Conservation (phyloP, 2,797 vertebrate species). For the Chaenodraco wilsoni region DNA sequence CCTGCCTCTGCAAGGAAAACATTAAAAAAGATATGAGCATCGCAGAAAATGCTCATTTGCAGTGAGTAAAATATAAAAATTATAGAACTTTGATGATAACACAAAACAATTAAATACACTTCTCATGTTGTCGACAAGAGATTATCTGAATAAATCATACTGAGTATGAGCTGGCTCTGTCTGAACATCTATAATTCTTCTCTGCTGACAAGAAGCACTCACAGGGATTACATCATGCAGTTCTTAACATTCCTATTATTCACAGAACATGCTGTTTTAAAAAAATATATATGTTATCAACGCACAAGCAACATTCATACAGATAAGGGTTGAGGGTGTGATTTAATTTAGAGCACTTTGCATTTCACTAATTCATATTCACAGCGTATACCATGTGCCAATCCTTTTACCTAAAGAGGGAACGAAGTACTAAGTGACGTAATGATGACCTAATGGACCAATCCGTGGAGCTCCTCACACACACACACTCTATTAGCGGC, state of each 20-base stretch:
- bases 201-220: constrained; percentile 32
- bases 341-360: constrained; percentile 24
- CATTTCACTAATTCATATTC: constrained; percentile 20
- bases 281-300: neutral
- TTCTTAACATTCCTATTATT: neutral
- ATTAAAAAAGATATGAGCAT: constrained; percentile 5
- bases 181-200: constrained; percentile 52
- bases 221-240: neutral
- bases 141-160: neutral
- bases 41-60: neutral
- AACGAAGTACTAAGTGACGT: constrained; percentile 8
- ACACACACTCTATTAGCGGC: too few species aligned
- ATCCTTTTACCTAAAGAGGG: constrained; percentile 41
- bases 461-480: too few species aligned
- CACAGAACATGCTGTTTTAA: neutral
- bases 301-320: constrained; percentile 1
- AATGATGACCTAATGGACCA: too few species aligned
- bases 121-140: neutral
- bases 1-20: constrained; percentile 85
- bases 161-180: constrained; percentile 3
- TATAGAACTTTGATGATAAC: neutral
- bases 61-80: neutral
- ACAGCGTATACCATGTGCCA: constrained; percentile 8
- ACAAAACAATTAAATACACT: neutral
- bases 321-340: neutral